A percentile compares a stretch with the other conserved stretches of the same genome.
Conservation (phyloP, 2,888 invertebrate species). For the Epirrita christyi region DNA sequence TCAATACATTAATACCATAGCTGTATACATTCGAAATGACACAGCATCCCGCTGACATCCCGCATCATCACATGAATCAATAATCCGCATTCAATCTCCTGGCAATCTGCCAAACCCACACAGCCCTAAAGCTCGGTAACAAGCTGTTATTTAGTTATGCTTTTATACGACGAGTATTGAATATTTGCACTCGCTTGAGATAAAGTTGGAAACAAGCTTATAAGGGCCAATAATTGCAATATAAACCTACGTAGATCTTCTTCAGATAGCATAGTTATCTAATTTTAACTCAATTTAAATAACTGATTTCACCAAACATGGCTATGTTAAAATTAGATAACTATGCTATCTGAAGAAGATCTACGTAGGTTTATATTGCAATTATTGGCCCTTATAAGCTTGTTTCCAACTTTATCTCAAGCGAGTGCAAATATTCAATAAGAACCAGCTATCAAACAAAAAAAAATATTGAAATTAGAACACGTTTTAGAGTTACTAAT, state of each 20-base stretch:
- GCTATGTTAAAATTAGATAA: no score
- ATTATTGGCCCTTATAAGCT: neutral
- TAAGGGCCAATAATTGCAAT: no score
- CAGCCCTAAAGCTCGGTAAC: constrained; percentile 8
- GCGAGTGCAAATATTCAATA: neutral
- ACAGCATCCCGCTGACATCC: constrained; percentile 27
- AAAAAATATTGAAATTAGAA: no score
- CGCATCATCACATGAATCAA: constrained; percentile 51
- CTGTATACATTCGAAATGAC: neutral
- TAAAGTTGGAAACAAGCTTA: neutral
- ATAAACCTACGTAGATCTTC: no score
- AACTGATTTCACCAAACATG: no score
- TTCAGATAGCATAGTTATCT: no score
- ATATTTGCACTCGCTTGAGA: neutral
- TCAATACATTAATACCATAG: no score
- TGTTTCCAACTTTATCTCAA: neutral
- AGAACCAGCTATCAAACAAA: no score
- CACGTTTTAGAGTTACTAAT: no score
- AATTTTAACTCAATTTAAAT: no score
- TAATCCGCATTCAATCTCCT: constrained; percentile 46
- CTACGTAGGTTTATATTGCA: no score
- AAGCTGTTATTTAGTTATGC: neutral
- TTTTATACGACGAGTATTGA: neutral
- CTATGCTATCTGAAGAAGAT: no score
- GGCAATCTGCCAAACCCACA: constrained; percentile 49